phyloP scores from a whole-genome alignment of 2,113 vertebrate genomes.

The Oryzias woworae region DNA sequence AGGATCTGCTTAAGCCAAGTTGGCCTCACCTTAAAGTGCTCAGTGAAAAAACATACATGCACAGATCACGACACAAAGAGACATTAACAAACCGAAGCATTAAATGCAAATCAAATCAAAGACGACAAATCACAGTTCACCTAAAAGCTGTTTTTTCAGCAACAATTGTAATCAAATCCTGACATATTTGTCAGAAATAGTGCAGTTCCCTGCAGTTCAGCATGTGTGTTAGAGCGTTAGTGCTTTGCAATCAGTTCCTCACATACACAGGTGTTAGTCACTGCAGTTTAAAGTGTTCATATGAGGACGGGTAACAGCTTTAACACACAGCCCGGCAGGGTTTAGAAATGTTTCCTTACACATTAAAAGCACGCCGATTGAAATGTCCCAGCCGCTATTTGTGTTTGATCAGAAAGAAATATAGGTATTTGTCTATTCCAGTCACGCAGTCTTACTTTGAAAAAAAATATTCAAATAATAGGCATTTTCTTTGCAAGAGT shows the following conservation, averaged over 20 bases:
- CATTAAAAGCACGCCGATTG: constrained; percentile 8
- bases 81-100: not conserved
- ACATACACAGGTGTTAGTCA: constrained; percentile 16
- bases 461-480: constrained; percentile 2
- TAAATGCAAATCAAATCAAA: constrained; percentile 23
- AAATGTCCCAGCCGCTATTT: not conserved
- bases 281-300: constrained; percentile 3
- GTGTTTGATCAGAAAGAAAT: too few relatives aligned
- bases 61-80: not conserved
- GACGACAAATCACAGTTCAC: constrained; percentile 13
- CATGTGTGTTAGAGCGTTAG: constrained; percentile 28
- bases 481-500: constrained; percentile 1
- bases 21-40: not conserved
- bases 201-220: constrained; percentile 18
- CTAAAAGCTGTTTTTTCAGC: constrained; percentile 32
- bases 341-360: constrained; percentile 9
- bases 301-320: constrained; percentile 31
- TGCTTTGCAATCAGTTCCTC: constrained; percentile 26
- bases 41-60: not conserved
- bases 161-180: constrained; percentile 37
- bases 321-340: constrained; percentile 5
- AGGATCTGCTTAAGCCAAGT: constrained; percentile 5
- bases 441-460: not conserved
- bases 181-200: constrained; percentile 1
- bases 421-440: not conserved